Evolutionary conservation across 1,140 invertebrate species (phyloP), one percentile per base, ranked within the genome.

Genomic region (Musca domestica): DNA sequence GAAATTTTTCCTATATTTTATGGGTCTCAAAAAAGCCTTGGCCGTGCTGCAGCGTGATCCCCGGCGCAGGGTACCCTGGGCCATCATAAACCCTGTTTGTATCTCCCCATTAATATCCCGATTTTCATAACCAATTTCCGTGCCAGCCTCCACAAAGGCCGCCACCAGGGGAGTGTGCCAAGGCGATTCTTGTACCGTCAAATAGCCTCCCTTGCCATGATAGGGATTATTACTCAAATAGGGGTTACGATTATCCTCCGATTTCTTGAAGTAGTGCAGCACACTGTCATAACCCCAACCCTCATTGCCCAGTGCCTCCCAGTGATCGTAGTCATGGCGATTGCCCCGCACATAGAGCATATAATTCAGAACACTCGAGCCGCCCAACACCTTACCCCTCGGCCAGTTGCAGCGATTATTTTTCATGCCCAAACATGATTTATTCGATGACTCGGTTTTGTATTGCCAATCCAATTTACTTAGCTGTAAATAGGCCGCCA

Each of bases 281-380:
- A 93, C 91, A 48, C 94, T 87, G n/a, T 92, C 84, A 81, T 95
- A 98, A 1, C 90, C 90, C 96, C 96, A 98, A 9, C 93, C 91
- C 0, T 88, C 83, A 76, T 96, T 95, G 0, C 95, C 96, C 23
- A 90, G 74, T 12, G 88, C 85, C 68, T 94, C 92, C 96, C 96
- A 98, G 27, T 90, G 84, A 76, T 98, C 93, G 75, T 95, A 98
- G 76, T 98, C 96, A 34, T 87, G 83, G 71, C 83, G 86, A 82
- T 90, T 87, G 54, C 91, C 96, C 70, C 95, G 83, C 6, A 81
- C 93, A 79, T 98, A 98, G 0, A 97, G 87, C 96, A 98, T 97
- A 73, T 96, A 97, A 78, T 98, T 98, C 0, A 98, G 84, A 0
- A 94, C 93, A 52, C 91, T 93, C 1, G 92, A 95, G 0, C 96